Evolutionary conservation across 2,888 invertebrate species (phyloP), one percentile per base, ranked within the genome.

Genomic region (Candidula unifasciata): DNA sequence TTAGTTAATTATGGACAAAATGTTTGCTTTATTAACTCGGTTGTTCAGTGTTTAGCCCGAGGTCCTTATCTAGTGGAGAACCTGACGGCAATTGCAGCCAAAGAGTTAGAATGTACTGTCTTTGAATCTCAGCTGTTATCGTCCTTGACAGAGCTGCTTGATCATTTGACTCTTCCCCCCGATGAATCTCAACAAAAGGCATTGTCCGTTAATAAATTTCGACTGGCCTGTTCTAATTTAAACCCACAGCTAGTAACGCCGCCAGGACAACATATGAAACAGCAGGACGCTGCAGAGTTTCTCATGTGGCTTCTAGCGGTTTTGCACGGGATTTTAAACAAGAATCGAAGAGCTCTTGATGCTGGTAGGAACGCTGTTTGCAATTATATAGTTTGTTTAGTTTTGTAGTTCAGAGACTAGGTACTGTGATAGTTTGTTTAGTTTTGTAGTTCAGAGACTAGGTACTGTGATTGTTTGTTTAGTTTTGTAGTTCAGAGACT

Each of bases 271-370:
- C 84, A 87, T 13, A 91, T 91, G 85, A 73, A 79, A 5, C 92
- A 92, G 87, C 92, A 92, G 80, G 93, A 93, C 88, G 91, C 91
- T 10, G 91, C 91, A 44, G 93, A 93, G 87, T 93, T 93, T 86
- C 90, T 92, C 66, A 92, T 91, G 91, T 93, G 93, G 92, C 86
- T 93, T 44, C 87, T 92, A 78, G 90, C 91, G 64, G 88, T 88
- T 10, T 82, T 92, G 54, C 92, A 92, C 78, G 88, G 82, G 44
- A 88, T 90, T 10, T 89, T 93, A 27, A 93, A 93, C 87, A 90
- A 90, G 86, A 90, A 90, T 57, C 87, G 87, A 69, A 86, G 87
- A 73, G 87, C 86, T 64, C 82, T 88, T 18, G 83, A 88, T 18
- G 82, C 84, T 85, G 87, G 87, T 89, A 83, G 84, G 86, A 52